These are phyloP conservation scores for Celastrina argiolus DNA, from an alignment of 2,888 invertebrate genomes.

Conservation along the genomic window DNA sequence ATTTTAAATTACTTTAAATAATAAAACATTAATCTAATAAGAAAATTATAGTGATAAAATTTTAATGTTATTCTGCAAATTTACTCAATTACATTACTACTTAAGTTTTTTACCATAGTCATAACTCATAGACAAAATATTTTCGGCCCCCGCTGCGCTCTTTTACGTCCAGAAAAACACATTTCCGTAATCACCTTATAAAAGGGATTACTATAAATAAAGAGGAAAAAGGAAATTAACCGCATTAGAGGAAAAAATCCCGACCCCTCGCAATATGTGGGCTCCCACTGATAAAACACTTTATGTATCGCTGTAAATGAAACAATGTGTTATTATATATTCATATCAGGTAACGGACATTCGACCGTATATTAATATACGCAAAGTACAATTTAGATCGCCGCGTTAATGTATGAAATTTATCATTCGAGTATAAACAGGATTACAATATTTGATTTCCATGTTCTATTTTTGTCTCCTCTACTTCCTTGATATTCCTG, in stretches of 20 bases:
- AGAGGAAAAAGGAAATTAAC: constrained; percentile 78
- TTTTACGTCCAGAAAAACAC: constrained; percentile 77
- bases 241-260: constrained; percentile 74
- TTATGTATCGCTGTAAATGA: constrained; percentile 70
- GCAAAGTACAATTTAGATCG: neutral
- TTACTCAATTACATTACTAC: neutral
- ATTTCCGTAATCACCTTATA: constrained; percentile 79
- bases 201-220: constrained; percentile 79
- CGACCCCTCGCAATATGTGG: constrained; percentile 74
- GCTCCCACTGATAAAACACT: constrained; percentile 75
- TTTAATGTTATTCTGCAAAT: neutral
- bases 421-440: neutral
- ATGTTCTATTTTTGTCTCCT: neutral
- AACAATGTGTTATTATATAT: constrained; percentile 67
- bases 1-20: too few species aligned
- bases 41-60: too few species aligned
- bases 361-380: constrained; percentile 31
- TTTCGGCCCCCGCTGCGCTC: constrained; percentile 67
- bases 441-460: constrained; percentile 4
- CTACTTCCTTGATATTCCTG: too few species aligned
- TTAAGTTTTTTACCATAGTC: constrained; percentile 13
- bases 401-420: neutral
- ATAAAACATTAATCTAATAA: too few species aligned
- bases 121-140: constrained; percentile 24
- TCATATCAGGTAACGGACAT: constrained; percentile 31